Evolutionary conservation across 2,113 vertebrate genomes (phyloP).

Genomic region (Menura novaehollandiae): DNA sequence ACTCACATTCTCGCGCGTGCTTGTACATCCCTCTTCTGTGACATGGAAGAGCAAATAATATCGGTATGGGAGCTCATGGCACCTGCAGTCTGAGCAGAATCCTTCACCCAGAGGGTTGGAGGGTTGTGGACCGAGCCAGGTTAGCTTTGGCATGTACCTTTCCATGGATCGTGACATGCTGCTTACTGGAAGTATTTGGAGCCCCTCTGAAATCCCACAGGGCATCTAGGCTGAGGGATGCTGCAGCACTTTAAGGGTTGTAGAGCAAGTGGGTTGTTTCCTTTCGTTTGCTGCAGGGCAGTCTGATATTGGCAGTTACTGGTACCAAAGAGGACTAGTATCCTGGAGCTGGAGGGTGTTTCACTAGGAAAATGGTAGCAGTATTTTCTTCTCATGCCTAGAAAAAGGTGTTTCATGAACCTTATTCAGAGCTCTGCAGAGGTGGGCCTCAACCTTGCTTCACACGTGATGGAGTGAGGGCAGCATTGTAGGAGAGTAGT

Average conservation of each 20-base stretch:
- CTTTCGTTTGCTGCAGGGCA: background rate
- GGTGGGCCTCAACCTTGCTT: background rate
- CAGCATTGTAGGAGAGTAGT: background rate
- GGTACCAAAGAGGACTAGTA: background rate
- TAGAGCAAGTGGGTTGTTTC: background rate
- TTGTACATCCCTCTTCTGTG: background rate
- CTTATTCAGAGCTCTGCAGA: background rate
- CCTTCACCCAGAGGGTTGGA: background rate
- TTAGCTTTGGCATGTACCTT: background rate
- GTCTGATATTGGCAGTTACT: background rate
- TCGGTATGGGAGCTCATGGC: background rate
- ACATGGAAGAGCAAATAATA: background rate
- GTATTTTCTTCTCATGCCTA: background rate
- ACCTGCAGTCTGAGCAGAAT: background rate
- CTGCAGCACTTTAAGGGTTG: background rate
- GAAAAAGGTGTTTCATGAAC: background rate
- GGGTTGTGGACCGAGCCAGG: background rate
- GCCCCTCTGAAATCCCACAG: background rate
- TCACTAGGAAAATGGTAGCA: background rate
- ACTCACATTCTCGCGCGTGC: accelerated
- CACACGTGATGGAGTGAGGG: background rate
- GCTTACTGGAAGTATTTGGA: background rate
- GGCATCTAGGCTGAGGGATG: background rate
- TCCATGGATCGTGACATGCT: accelerated
- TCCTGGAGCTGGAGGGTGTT: background rate